phyloP scores from a whole-genome alignment of 2,797 vertebrate species.

The Tadarida brasiliensis region DNA sequence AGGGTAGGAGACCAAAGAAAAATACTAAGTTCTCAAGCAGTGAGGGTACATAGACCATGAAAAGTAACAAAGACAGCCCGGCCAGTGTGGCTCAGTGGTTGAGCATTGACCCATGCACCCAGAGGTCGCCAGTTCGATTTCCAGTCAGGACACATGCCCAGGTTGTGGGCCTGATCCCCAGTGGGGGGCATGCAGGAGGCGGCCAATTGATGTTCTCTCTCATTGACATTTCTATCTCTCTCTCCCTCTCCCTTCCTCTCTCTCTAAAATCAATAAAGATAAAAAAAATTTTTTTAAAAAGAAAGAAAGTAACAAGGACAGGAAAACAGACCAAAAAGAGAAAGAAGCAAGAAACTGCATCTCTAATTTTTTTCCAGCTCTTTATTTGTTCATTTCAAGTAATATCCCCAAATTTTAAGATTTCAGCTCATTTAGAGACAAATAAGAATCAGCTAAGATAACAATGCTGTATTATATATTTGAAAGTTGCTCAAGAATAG shows the following conservation, averaged over 20 bases:
- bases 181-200: too few species aligned
- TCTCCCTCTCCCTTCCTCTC: too few species aligned
- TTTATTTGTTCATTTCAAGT: conserved; percentile 7
- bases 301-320: neutral
- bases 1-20: neutral
- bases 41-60: neutral
- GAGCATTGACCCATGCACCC: too few species aligned
- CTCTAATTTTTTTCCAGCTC: neutral
- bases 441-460: conserved; percentile 7
- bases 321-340: neutral
- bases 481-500: neutral
- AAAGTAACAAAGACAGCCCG: neutral
- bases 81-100: too few species aligned
- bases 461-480: neutral
- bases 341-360: neutral
- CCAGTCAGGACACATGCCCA: too few species aligned
- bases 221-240: too few species aligned
- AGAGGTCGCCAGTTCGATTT: too few species aligned
- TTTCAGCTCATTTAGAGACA: neutral
- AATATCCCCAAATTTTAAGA: neutral
- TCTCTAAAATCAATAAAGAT: too few species aligned
- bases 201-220: too few species aligned
- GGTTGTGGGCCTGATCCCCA: too few species aligned
- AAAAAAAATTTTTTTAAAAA: too few species aligned
- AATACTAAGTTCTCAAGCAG: neutral